A percentile compares a stretch with the other conserved stretches of the same genome.
Evolutionary conservation across 1,140 invertebrate species (phyloP).

Genomic region (Drosophila santomea): DNA sequence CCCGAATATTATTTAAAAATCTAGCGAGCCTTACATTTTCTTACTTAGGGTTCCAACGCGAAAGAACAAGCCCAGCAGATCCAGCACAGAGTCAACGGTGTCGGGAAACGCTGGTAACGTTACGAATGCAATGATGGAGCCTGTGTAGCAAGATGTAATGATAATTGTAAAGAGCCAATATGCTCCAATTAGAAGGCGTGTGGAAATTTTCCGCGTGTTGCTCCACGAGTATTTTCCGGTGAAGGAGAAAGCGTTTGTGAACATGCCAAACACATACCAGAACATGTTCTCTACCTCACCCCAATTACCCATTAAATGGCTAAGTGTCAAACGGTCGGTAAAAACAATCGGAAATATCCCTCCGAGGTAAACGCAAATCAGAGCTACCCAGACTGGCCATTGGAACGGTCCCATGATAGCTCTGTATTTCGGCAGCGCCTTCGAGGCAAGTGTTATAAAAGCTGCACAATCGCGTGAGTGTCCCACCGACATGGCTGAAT

Average conservation of each 20-base stretch:
- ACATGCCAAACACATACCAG: slow-evolving; percentile 92
- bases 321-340: slow-evolving; percentile 88
- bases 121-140: slow-evolving; percentile 92
- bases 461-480: slow-evolving; percentile 90
- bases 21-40: background rate
- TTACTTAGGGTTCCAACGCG: slow-evolving; percentile 79
- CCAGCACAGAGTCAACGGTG: slow-evolving; percentile 88
- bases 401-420: slow-evolving; percentile 93
- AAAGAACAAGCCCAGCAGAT: slow-evolving; percentile 87
- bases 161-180: slow-evolving; percentile 93
- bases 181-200: slow-evolving; percentile 89
- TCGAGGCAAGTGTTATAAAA: slow-evolving; percentile 90
- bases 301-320: slow-evolving; percentile 87
- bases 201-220: slow-evolving; percentile 88
- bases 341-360: slow-evolving; percentile 89
- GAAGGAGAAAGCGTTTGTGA: slow-evolving; percentile 92
- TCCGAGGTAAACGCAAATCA: slow-evolving; percentile 89
- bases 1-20: slow-evolving; percentile 5
- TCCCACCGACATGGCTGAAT: slow-evolving; percentile 87
- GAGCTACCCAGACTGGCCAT: slow-evolving; percentile 90
- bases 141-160: slow-evolving; percentile 91
- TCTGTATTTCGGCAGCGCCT: slow-evolving; percentile 90
- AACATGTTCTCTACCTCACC: slow-evolving; percentile 91
- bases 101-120: slow-evolving; percentile 89
- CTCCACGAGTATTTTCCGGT: slow-evolving; percentile 89